Evolutionary conservation across 2,113 vertebrate genomes (phyloP).

Genomic region (Tetrao urogallus): DNA sequence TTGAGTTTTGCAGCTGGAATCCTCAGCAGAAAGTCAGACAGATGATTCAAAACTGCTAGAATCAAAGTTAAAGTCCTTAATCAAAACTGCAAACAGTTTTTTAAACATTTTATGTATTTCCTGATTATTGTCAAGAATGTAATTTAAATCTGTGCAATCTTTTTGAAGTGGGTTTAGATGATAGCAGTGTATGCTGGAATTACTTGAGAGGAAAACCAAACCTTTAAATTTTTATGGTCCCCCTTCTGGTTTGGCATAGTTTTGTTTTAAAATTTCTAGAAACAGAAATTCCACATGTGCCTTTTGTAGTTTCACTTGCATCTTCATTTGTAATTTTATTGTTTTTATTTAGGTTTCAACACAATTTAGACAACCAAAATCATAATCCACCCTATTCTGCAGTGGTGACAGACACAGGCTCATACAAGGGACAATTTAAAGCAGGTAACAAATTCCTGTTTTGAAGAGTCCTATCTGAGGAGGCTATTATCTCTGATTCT

Average conservation of each 20-base stretch:
- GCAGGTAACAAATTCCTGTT: background rate
- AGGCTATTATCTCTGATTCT: background rate
- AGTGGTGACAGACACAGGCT: background rate
- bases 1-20: conserved; percentile 47
- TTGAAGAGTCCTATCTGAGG: background rate
- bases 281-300: background rate
- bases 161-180: background rate
- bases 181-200: background rate
- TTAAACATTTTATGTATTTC: background rate
- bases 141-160: background rate
- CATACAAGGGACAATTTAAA: background rate
- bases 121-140: background rate
- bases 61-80: background rate
- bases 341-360: background rate
- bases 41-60: background rate
- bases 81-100: background rate
- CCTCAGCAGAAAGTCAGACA: conserved; percentile 18
- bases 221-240: rapidly evolving
- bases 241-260: background rate
- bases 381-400: background rate
- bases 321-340: background rate
- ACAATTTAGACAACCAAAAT: background rate
- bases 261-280: background rate
- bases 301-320: background rate
- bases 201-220: background rate